A percentile compares a stretch with the other conserved stretches of the same genome.
phyloP scores from a whole-genome alignment of 1,140 invertebrate genomes.

The Drosophila teissieri region DNA sequence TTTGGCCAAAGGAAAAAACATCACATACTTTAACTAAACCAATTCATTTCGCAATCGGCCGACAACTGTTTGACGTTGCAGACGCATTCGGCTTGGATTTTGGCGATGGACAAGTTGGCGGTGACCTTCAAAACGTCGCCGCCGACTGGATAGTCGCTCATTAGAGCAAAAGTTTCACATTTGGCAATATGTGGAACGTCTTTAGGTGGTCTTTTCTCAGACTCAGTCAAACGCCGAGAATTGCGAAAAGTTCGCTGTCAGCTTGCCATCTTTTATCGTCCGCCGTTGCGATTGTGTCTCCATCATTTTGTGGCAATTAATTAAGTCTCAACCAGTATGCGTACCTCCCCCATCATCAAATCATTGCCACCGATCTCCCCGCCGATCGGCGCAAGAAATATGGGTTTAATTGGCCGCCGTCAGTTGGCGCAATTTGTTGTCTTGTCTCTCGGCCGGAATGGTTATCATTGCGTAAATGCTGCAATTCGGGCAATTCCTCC shows the following conservation, averaged over 20 bases:
- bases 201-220: constrained; percentile 47
- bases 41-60: constrained; percentile 50
- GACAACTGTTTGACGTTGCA: constrained; percentile 43
- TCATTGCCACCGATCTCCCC: constrained; percentile 15
- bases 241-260: constrained; percentile 36
- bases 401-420: constrained; percentile 37
- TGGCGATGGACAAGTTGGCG: constrained; percentile 46
- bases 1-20: constrained; percentile 41
- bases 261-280: constrained; percentile 42
- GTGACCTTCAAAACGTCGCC: constrained; percentile 44
- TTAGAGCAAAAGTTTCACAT: constrained; percentile 50
- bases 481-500: constrained; percentile 15
- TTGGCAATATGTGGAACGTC: constrained; percentile 50
- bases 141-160: constrained; percentile 34
- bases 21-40: constrained; percentile 41
- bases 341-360: constrained; percentile 36
- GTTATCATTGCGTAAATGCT: constrained; percentile 30
- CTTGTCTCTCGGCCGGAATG: constrained; percentile 24
- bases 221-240: constrained; percentile 21
- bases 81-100: constrained; percentile 42
- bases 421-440: constrained; percentile 41
- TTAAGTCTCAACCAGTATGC: constrained; percentile 42
- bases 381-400: constrained; percentile 24
- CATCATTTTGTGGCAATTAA: constrained; percentile 46
- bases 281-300: constrained; percentile 38